phyloP scores from a whole-genome alignment of 2,113 vertebrate species.

The Pithys albifrons region DNA sequence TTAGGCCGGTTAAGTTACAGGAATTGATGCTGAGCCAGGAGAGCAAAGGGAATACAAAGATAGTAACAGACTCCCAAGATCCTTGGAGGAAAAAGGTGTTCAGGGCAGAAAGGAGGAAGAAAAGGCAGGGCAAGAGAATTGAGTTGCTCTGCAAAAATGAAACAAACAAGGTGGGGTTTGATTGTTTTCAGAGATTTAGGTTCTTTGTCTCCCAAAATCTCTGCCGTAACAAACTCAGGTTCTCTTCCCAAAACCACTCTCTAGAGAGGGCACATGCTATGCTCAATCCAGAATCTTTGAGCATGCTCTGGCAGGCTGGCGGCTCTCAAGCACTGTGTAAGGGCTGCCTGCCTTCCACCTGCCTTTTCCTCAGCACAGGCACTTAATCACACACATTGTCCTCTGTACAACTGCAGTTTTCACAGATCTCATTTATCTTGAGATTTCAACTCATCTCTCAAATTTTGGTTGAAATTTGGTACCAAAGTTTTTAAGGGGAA shows the following conservation, averaged over 20 bases:
- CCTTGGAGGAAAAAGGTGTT: not conserved
- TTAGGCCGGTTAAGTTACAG: not conserved
- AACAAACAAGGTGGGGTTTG: not conserved
- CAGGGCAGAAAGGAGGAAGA: not conserved
- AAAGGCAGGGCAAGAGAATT: not conserved
- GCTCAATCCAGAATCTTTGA: not conserved
- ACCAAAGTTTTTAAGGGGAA: not conserved
- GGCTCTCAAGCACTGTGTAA: not conserved
- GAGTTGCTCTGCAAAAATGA: not conserved
- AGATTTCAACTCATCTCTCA: conserved; percentile 49
- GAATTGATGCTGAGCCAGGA: conserved; percentile 5
- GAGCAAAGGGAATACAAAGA: conserved; percentile 33
- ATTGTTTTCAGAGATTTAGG: not conserved
- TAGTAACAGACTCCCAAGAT: not conserved
- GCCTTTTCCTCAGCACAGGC: not conserved
- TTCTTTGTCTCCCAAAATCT: not conserved
- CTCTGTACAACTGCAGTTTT: conserved; percentile 41
- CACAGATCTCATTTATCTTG: conserved; percentile 30
- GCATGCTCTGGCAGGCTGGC: not conserved
- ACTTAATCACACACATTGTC: not conserved
- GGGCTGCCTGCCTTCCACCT: conserved; percentile 42
- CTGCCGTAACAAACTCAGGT: not conserved
- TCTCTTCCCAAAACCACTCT: not conserved
- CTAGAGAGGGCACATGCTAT: not conserved
- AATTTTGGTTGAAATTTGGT: conserved; percentile 9